Evolutionary conservation across 1,140 invertebrate species (phyloP).

Genomic region (Penaeus vannamei): DNA sequence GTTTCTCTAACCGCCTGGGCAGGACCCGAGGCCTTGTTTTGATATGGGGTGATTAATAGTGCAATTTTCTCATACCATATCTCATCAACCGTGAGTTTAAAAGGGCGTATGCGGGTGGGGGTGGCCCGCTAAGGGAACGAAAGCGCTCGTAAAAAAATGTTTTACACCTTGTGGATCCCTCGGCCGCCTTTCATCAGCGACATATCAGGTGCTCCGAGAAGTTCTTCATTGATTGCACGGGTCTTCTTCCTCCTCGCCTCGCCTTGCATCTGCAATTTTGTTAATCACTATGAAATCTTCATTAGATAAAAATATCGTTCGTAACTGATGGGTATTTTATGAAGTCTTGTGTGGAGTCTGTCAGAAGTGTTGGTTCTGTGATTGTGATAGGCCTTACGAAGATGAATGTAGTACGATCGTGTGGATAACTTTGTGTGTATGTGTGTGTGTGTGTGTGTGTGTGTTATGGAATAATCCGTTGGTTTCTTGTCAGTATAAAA

Average conservation of each 20-base stretch:
- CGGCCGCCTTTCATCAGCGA: constrained; percentile 51
- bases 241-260: constrained; percentile 37
- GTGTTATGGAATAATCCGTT: too few species aligned
- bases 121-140: neutral
- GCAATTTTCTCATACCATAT: constrained; percentile 65
- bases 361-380: too few species aligned
- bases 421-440: too few species aligned
- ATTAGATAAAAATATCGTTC: too few species aligned
- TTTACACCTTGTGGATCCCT: constrained; percentile 47
- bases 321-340: too few species aligned
- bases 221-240: constrained; percentile 59
- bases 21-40: constrained; percentile 62
- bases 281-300: neutral
- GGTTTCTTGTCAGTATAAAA: too few species aligned
- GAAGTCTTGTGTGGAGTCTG: too few species aligned
- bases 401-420: too few species aligned
- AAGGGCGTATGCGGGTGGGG: constrained; percentile 51
- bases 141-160: constrained; percentile 47
- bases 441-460: too few species aligned
- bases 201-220: constrained; percentile 55
- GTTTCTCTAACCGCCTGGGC: constrained; percentile 59
- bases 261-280: constrained; percentile 51
- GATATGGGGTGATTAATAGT: constrained; percentile 66
- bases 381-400: too few species aligned
- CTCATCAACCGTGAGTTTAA: constrained; percentile 58